Base-by-base conservation (phyloP, 2,888 invertebrate species). In the Ommatoiulus sabulosus region DNA sequence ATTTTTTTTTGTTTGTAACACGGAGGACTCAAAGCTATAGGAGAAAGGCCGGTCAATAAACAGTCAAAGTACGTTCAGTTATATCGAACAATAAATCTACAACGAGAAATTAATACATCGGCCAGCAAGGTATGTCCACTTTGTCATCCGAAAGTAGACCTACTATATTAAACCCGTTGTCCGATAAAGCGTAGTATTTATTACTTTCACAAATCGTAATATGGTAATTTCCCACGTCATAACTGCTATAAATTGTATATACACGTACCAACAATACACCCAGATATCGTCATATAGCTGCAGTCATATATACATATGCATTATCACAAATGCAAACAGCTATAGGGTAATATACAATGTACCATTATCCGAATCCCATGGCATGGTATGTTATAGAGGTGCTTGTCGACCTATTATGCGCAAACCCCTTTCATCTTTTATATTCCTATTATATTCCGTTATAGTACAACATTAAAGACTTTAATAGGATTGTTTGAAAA, bases 111-210 rank as follows among this genome's bases (percentile, higher is more conserved):
- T 46, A 1, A 6, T 63, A 17, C n/a, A 63, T 63, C 63, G 63
- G 63, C 63, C 17, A n/a, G n/a, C 1, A 63, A 63, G n/a, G 10
- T 63, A 2, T 63, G 63, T n/a, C 63, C n/a, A n/a, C 20, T n/a
- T 63, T 63, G 4, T 63, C 2, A 63, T 63, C n/a, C 63, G 20
- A 63, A 63, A 63, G 63, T 63, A n/a, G 63, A n/a, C 63, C 63
- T 12, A 4, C 63, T 63, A 46, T 46, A 46, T 8, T 7, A 63
- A n/a, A 63, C 63, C 20, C 63, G n/a, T n/a, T 63, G 63, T 63
- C 63, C 63, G 63, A 63, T 63, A n/a, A 63, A 63, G 20, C n/a
- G n/a, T n/a, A 63, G 63, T 63, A 63, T 63, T 63, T 63, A 63
- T 63, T 63, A 63, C n/a, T n/a, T 63, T 63, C 63, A n/a, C 63